Evolutionary conservation across 2,888 invertebrate species (phyloP).

Genomic region (Melanostoma mellinum): DNA sequence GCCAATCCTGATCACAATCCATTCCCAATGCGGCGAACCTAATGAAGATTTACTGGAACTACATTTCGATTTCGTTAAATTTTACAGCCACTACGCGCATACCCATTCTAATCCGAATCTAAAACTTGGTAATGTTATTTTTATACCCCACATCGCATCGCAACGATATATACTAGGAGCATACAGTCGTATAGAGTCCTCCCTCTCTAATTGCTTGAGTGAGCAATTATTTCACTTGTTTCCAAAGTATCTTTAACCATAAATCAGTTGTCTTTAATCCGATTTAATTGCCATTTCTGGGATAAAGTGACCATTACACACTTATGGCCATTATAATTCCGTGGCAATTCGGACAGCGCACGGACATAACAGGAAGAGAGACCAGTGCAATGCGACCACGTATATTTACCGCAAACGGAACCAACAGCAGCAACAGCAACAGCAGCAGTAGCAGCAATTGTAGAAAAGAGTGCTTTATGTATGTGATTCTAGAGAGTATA

Average conservation of each 20-base stretch:
- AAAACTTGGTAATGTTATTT: slow-evolving; percentile 72
- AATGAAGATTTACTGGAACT: slow-evolving; percentile 73
- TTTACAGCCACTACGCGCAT: slow-evolving; percentile 40
- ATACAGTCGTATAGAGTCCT: slow-evolving; percentile 38
- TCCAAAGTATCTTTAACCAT: slow-evolving; percentile 72
- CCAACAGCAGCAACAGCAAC: slow-evolving; percentile 14
- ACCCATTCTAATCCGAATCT: slow-evolving; percentile 65
- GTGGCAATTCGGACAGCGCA: slow-evolving; percentile 64
- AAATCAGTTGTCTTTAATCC: slow-evolving; percentile 73
- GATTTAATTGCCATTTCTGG: slow-evolving; percentile 73
- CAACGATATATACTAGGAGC: slow-evolving; percentile 1
- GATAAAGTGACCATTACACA: slow-evolving; percentile 74
- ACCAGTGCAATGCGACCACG: slow-evolving; percentile 52
- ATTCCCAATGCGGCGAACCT: slow-evolving; percentile 72
- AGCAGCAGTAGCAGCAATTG: slow-evolving; percentile 42
- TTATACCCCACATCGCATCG: slow-evolving; percentile 51
- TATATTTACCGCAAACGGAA: slow-evolving; percentile 54
- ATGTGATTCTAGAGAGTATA: slow-evolving; percentile 5
- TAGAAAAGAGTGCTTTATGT: slow-evolving; percentile 70
- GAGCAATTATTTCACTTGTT: slow-evolving; percentile 73
- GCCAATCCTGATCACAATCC: slow-evolving; percentile 58
- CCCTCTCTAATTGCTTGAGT: slow-evolving; percentile 73
- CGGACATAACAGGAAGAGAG: slow-evolving; percentile 41
- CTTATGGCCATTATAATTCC: slow-evolving; percentile 73
- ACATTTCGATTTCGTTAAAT: slow-evolving; percentile 68